Evolutionary conservation across 2,888 invertebrate genomes (phyloP).

Genomic region (Trichogramma dendrolimi): DNA sequence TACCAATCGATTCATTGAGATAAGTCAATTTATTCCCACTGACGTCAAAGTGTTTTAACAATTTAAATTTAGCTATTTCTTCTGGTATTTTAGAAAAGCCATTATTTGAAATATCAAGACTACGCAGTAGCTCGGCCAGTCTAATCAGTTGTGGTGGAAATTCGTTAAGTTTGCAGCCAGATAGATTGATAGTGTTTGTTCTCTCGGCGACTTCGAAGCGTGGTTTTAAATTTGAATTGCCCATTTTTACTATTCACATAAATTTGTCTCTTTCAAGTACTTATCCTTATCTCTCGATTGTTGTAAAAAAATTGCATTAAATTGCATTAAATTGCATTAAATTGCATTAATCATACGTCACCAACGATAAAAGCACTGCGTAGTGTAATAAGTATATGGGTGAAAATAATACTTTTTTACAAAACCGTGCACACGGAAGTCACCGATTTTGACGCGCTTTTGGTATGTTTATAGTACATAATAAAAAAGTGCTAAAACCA

Average conservation of each 20-base stretch:
- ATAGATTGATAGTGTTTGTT: constrained; percentile 88
- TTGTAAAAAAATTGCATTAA: too few relatives aligned
- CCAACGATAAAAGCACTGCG: too few relatives aligned
- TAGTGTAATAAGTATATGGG: too few relatives aligned
- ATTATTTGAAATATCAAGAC: constrained; percentile 89
- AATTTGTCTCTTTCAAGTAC: too few relatives aligned
- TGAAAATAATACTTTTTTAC: too few relatives aligned
- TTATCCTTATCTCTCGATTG: too few relatives aligned
- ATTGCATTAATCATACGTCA: too few relatives aligned
- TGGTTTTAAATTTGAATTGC: constrained; percentile 83
- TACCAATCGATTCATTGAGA: constrained; percentile 65
- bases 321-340: too few relatives aligned
- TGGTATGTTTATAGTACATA: too few relatives aligned
- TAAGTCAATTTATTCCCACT: constrained; percentile 78
- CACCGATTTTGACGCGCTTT: too few relatives aligned
- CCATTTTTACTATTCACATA: constrained; percentile 59
- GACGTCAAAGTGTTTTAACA: constrained; percentile 70
- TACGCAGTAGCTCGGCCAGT: constrained; percentile 70
- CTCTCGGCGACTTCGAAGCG: constrained; percentile 93
- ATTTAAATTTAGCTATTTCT: constrained; percentile 71
- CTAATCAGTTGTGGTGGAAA: constrained; percentile 65
- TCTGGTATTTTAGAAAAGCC: constrained; percentile 74
- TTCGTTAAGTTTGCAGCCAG: constrained; percentile 76
- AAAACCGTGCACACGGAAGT: too few relatives aligned
- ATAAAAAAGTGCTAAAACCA: too few relatives aligned